Conservation (phyloP, 2,113 vertebrate species). For the Colaptes auratus region DNA sequence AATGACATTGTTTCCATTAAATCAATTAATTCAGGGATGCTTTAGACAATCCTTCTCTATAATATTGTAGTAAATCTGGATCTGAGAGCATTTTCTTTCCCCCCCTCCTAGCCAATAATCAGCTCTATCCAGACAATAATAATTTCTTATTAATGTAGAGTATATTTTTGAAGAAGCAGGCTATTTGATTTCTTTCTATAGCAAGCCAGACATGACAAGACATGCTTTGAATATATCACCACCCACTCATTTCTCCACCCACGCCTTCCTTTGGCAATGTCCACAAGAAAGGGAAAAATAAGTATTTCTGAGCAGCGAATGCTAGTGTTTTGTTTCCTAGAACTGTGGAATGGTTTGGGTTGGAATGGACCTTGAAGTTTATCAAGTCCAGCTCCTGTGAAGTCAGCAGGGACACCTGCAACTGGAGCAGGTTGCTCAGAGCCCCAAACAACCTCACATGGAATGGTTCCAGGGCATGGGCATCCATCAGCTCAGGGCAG, state of each 20-base stretch:
- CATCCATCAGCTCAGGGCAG: too few relatives aligned
- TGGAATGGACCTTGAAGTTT: too few relatives aligned
- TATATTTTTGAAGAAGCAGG: slow-evolving; percentile 12
- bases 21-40: not conserved
- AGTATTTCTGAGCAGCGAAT: not conserved
- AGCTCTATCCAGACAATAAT: slow-evolving; percentile 13
- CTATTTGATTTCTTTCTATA: slow-evolving; percentile 15
- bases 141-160: not conserved
- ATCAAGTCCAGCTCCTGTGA: too few relatives aligned
- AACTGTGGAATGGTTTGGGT: too few relatives aligned
- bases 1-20: slow-evolving; percentile 39
- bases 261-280: not conserved
- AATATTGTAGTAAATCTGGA: not conserved
- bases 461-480: too few relatives aligned
- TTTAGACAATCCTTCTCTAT: not conserved
- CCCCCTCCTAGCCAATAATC: not conserved
- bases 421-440: too few relatives aligned
- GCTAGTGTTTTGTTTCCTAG: not conserved
- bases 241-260: not conserved
- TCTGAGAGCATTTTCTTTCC: not conserved
- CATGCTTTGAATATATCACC: slow-evolving; percentile 27
- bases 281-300: not conserved
- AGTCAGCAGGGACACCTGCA: too few relatives aligned
- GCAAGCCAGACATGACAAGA: slow-evolving; percentile 18
- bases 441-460: too few relatives aligned